Evolutionary conservation across 2,888 invertebrate genomes (phyloP).

Genomic region (Emmelina monodactyla): DNA sequence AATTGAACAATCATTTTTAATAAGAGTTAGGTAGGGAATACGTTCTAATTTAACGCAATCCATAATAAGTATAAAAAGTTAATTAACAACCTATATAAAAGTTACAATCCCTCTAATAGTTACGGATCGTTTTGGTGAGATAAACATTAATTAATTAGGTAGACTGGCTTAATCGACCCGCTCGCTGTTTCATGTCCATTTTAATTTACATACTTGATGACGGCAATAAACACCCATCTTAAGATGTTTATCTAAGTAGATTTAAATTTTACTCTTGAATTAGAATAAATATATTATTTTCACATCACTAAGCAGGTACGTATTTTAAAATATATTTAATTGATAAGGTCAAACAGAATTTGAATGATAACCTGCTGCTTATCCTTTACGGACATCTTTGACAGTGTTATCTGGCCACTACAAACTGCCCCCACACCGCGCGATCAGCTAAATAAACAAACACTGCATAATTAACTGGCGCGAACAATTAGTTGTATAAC

Average conservation of each 20-base stretch:
- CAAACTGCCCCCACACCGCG: slow-evolving; percentile 8
- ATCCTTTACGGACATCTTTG: slow-evolving; percentile 5
- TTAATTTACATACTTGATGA: slow-evolving; percentile 39
- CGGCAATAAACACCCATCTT: slow-evolving; percentile 37
- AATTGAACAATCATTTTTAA: no score
- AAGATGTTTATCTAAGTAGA: slow-evolving; percentile 27
- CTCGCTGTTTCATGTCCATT: slow-evolving; percentile 40
- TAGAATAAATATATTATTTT: no score
- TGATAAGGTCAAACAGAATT: slow-evolving; percentile 1
- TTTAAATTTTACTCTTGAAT: no score
- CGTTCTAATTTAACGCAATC: no score
- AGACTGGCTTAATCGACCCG: slow-evolving; percentile 33
- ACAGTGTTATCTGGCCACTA: slow-evolving; percentile 17
- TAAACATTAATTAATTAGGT: slow-evolving; percentile 47
- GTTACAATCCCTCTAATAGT: slow-evolving; percentile 34
- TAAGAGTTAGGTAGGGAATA: no score
- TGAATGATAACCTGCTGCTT: no score
- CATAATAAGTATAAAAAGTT: no score
- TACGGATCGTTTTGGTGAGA: slow-evolving; percentile 35
- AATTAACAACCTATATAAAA: neutral
- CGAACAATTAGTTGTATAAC: slow-evolving; percentile 57
- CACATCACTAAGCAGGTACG: no score
- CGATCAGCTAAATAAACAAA: slow-evolving; percentile 24
- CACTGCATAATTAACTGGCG: slow-evolving; percentile 50
- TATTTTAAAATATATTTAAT: no score